Base-by-base conservation (phyloP, 2,113 vertebrate species). In the Chitala chitala region DNA sequence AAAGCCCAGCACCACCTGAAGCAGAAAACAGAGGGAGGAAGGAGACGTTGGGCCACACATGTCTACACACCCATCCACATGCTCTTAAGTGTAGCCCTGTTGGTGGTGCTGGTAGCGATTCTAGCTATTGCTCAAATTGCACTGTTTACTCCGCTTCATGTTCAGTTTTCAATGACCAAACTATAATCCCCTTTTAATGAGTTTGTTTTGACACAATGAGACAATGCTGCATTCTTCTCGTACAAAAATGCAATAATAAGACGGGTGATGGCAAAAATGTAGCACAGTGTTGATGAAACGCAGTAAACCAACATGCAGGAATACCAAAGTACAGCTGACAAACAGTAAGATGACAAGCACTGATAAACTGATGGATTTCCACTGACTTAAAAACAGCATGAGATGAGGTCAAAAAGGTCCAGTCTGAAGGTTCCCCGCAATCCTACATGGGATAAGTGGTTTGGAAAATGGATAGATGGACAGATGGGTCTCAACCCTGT, bases 1-100 rank as follows among this genome's bases (percentile, higher is more conserved):
- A 6, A 98, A 94, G 64, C 95, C 95, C 63, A 98, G 89, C 42
- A 94, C 89, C 3, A 98, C 96, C 96, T 98, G 86, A 1, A 5
- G 76, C 33, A 75, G 29, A 2, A 3, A 8, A 74, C 42, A 59
- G 0, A 6, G 66, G 78, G n/a, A 79, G 68, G 75, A 56, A 73
- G 68, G n/a, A 51, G 22, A 20, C 44, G 13, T 31, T 31, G 15
- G 12, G 26, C n/a, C 26, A 3, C 48, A 56, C 9, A 22, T 12
- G 10, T 36, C 53, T 17, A 31, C 33, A 22, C 24, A 48, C 40
- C 17, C 38, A 46, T 40, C 33, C 22, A 24, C 53, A 5, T 38
- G 61, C 8, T 64, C 61, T 9, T 5, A 12, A 15, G 31, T 71
- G 50, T 38, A 54, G n/a, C n/a, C n/a, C n/a, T n/a, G n/a, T n/a